Evolutionary conservation across 2,888 invertebrate species (phyloP), one percentile per base, ranked within the genome.

Genomic region (Agelastica alni): DNA sequence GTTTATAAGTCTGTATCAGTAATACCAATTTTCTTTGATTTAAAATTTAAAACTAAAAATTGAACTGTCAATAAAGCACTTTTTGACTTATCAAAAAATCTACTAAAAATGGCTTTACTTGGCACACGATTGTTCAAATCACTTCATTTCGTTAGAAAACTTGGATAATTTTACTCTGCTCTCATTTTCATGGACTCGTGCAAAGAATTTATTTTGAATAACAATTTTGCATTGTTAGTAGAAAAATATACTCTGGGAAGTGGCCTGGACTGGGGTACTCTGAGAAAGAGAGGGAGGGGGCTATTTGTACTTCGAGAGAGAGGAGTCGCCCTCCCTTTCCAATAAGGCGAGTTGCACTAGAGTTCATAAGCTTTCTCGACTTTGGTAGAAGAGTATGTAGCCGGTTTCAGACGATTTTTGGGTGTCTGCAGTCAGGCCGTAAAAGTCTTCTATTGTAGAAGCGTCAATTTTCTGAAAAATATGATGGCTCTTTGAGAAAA

Each of bases 321-420:
- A 39, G 48, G 37, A 41, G 39, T 41, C 39, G 32, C 41, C 31
- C 41, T 37, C 48, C 37, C 22, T 18, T 31, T 41, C 48, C 22
- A 32, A 41, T 49, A 49, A 49, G 48, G 46, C 46, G 46, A 46
- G 36, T 26, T 46, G 36, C 46, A 46, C 46, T 46, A 60, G 61
- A 62, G 56, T 63, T 72, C 72, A 73, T 70, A 72, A 72, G 58
- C 72, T 72, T 66, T 77, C 77, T 57, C 77, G 86, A 54, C 95
- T 95, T 79, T 96, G 96, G 81, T 99, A 99, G 81, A 99, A 99
- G 70, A 99, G 82, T 76, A 99, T 99, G 80, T 99, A 99, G 70
- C 98, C 99, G 48, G 99, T 98, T 81, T 99, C 99, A 30, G 98
- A 98, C 63, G 96, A 97, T 80, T 99, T 99, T 78, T 97, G 97